Base-by-base conservation (phyloP, 35 echinoderm and acorn worm species). In the Anneissia japonica region DNA sequence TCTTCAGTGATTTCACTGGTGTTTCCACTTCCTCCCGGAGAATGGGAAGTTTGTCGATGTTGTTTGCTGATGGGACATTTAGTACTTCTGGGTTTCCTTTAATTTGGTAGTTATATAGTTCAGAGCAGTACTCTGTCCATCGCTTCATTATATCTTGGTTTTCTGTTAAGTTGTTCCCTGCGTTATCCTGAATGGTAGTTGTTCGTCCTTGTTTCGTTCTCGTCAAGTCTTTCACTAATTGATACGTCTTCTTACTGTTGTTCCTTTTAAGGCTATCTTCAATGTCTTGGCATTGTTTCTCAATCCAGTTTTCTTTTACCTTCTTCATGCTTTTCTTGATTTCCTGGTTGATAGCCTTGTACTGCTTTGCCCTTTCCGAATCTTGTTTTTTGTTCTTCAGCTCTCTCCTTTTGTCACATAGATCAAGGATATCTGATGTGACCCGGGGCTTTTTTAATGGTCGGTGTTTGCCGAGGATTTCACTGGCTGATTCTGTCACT, bases 211-310 rank as follows among this genome's bases (percentile, higher is more conserved):
- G 46, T 36, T 84, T 77, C 36, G 28, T 7, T 23, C 12, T 74
- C 75, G 87, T 89, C 10, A 83, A 73, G 19, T 89, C 56, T 72
- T 83, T 83, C 23, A 89, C 56, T 38, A 39, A 4, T 80, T 75
- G 33, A 26, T n/a, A n/a, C n/a, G n/a, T n/a, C n/a, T n/a, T n/a
- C n/a, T n/a, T n/a, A n/a, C n/a, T n/a, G n/a, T n/a, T n/a, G 40
- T 43, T 43, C 14, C 14, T 43, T 4, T 4, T 14, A 43, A 43
- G 4, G 40, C 40, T 43, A 6, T 43, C 4, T 6, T 43, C 40
- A 6, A 43, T 43, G 14, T 4, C 14, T 4, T 14, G 14, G 14
- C 40, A 43, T 14, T 43, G 40, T 14, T 43, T 43, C 14, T 43
- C 40, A 6, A 43, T 43, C 80, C 80, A 82, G 10, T 39, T 28